Evolutionary conservation across 2,113 vertebrate species (phyloP).

Genomic region (Neolamprologus variostigma): DNA sequence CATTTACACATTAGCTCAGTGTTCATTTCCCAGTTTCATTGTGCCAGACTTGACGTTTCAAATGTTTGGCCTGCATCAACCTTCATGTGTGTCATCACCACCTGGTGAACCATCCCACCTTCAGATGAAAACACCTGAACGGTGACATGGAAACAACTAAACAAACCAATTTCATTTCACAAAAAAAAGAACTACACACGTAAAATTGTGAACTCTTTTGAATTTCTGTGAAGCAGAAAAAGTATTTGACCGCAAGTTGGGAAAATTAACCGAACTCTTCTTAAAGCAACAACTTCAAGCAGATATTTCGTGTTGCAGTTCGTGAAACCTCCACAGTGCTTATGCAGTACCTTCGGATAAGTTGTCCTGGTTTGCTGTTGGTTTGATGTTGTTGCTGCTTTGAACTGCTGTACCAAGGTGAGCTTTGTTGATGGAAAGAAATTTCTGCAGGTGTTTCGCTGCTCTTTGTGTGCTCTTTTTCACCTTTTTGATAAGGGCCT

Average conservation of each 20-base stretch:
- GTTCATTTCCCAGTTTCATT: accelerated
- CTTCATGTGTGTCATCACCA: neutral
- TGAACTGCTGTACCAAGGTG: accelerated
- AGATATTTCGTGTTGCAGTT: accelerated
- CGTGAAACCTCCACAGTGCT: neutral
- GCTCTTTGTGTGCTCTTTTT: neutral
- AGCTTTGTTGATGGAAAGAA: accelerated
- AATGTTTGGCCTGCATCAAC: neutral
- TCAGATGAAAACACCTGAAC: neutral
- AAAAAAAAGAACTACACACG: accelerated
- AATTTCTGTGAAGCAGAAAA: accelerated
- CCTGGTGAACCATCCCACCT: neutral
- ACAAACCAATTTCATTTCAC: neutral
- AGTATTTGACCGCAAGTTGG: accelerated
- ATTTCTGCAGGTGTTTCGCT: neutral
- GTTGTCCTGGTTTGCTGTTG: accelerated
- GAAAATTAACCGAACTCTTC: neutral
- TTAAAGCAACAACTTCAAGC: neutral
- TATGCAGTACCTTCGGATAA: accelerated
- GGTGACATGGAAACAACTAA: accelerated
- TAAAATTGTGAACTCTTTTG: neutral
- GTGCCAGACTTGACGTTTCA: neutral
- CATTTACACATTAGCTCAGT: accelerated
- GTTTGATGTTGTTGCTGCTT: neutral
- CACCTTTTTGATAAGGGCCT: neutral